These are phyloP conservation scores for Drosophila anomalipes DNA, from an alignment of 2,888 invertebrate species.

Conservation along the genomic window DNA sequence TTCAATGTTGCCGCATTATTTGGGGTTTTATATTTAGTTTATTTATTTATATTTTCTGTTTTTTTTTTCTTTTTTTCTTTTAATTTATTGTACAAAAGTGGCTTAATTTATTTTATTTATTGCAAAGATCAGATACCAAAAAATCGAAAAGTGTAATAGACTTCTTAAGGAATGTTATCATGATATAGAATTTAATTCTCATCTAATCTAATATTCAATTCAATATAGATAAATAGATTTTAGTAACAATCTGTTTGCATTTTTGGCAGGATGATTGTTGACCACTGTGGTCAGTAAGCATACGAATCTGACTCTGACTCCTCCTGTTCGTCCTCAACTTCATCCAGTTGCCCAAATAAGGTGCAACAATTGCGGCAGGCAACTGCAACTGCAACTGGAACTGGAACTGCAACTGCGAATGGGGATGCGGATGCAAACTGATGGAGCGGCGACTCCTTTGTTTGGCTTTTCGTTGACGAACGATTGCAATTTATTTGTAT, in stretches of 20 bases:
- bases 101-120: neutral
- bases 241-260: no score
- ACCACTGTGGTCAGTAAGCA: constrained; percentile 31
- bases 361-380: constrained; percentile 72
- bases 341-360: constrained; percentile 74
- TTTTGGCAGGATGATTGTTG: neutral
- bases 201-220: accelerated
- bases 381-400: constrained; percentile 5
- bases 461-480: constrained; percentile 71
- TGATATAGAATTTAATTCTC: neutral
- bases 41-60: neutral
- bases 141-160: no score
- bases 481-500: constrained; percentile 80
- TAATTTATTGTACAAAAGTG: neutral
- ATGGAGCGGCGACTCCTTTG: constrained; percentile 63
- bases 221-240: neutral
- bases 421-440: constrained; percentile 23
- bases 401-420: constrained; percentile 27
- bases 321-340: constrained; percentile 27
- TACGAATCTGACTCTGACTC: constrained; percentile 8
- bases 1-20: neutral
- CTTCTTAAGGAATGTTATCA: neutral
- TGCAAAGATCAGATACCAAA: neutral
- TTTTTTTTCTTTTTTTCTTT: no score
- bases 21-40: neutral